phyloP scores from a whole-genome alignment of 2,888 invertebrate species.

The Brachyopa scutellaris region DNA sequence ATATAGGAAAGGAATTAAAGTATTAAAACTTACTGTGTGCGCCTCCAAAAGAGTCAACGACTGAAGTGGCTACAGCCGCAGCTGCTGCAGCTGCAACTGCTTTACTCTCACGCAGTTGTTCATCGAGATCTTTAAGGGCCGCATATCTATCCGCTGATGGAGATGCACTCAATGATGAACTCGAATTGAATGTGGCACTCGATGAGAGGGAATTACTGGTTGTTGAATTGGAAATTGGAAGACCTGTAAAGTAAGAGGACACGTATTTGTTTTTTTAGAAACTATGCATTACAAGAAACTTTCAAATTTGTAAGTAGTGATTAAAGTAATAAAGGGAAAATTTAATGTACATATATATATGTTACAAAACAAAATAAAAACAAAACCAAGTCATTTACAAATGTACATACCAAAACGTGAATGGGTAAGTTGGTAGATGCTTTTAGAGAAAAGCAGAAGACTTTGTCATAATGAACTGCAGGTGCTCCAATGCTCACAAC shows the following conservation, averaged over 20 bases:
- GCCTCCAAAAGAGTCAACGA: constrained; percentile 75
- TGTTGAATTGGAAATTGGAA: constrained; percentile 72
- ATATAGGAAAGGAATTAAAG: background rate
- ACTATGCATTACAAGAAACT: no score
- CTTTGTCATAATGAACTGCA: no score
- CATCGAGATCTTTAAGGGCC: constrained; percentile 96
- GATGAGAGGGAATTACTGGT: constrained; percentile 74
- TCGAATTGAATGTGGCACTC: constrained; percentile 75
- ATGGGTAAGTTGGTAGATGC: no score
- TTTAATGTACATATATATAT: no score
- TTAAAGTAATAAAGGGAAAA: no score
- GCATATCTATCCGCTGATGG: constrained; percentile 94
- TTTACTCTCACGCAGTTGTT: constrained; percentile 85
- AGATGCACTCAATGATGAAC: constrained; percentile 74
- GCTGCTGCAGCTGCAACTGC: constrained; percentile 77
- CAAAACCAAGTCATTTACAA: no score
- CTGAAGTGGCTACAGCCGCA: constrained; percentile 74
- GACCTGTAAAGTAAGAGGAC: constrained; percentile 49
- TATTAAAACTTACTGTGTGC: constrained; percentile 71
- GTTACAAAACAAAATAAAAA: no score
- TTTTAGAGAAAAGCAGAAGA: no score
- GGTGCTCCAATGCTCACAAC: no score
- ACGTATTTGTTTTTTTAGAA: no score
- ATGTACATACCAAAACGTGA: no score
- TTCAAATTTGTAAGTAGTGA: no score